Conservation (phyloP, 2,113 vertebrate genomes). For the Psophia crepitans region DNA sequence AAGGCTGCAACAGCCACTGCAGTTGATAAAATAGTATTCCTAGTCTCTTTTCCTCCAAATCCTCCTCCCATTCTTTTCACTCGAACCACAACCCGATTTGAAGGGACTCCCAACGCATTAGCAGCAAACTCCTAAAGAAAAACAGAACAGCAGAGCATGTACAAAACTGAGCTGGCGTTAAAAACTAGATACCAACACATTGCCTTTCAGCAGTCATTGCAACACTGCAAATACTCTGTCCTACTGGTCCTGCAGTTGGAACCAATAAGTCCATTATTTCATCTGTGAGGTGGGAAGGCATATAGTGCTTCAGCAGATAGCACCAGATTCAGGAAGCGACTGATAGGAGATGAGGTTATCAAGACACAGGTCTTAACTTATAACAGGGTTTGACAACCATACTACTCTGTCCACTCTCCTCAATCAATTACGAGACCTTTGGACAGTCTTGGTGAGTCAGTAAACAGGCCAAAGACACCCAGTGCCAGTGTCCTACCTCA, state of each 20-base stretch:
- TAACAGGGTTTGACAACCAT: background rate
- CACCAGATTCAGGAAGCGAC: background rate
- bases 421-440: background rate
- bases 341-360: background rate
- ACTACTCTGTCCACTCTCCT: background rate
- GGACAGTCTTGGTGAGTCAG: background rate
- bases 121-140: constrained; percentile 73
- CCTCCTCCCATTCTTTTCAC: constrained; percentile 96
- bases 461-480: background rate
- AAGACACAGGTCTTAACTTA: background rate
- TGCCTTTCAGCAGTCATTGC: background rate
- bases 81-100: constrained; percentile 83
- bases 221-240: background rate
- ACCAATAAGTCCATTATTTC: background rate
- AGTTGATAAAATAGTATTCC: constrained; percentile 80
- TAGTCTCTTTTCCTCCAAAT: constrained; percentile 95
- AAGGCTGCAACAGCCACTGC: constrained; percentile 88
- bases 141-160: background rate
- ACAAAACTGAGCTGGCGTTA: background rate
- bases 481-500: background rate
- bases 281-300: background rate
- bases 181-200: background rate
- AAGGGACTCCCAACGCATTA: constrained; percentile 83
- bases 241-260: background rate
- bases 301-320: background rate